Conservation (phyloP, 2,888 invertebrate genomes). For the Cheilosia urbana region DNA sequence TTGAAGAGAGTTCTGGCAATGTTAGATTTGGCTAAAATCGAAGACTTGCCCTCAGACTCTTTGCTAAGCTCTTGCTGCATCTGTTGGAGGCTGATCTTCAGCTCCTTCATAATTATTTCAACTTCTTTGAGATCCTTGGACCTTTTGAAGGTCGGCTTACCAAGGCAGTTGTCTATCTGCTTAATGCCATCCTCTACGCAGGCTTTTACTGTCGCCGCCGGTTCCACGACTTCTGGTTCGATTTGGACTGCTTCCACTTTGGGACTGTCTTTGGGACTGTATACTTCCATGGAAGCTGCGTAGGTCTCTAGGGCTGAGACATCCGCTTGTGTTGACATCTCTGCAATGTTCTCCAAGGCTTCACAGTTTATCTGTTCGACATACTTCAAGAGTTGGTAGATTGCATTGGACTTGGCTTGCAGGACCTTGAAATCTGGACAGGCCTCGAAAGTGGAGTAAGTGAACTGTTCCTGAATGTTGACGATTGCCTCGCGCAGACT, state of each 20-base stretch:
- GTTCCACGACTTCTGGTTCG: conserved; percentile 52
- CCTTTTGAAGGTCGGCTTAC: conserved; percentile 76
- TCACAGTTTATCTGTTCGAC: conserved; percentile 80
- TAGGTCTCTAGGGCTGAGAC: conserved; percentile 86
- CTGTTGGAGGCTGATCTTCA: conserved; percentile 76
- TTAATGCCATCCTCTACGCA: conserved; percentile 80
- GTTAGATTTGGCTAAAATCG: conserved; percentile 78
- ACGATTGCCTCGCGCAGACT: conserved; percentile 78
- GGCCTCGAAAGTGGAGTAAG: conserved; percentile 74
- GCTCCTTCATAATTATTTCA: conserved; percentile 79
- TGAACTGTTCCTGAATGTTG: conserved; percentile 77
- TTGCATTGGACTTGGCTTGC: conserved; percentile 75
- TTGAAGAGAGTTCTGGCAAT: conserved; percentile 81
- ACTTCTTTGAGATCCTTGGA: conserved; percentile 78
- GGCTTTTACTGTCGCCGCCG: conserved; percentile 72
- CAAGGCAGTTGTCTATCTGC: conserved; percentile 80
- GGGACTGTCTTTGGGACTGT: conserved; percentile 65
- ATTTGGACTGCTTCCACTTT: conserved; percentile 55
- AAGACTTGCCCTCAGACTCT: conserved; percentile 76
- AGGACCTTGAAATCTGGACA: conserved; percentile 76
- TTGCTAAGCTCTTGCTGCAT: conserved; percentile 68
- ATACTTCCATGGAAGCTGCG: conserved; percentile 81
- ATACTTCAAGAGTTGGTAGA: conserved; percentile 78
- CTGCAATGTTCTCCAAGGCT: conserved; percentile 84
- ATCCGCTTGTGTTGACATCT: conserved; percentile 86